These are phyloP conservation scores for Lepus europaeus DNA, from an alignment of 2,113 vertebrate genomes.

Conservation along the genomic window DNA sequence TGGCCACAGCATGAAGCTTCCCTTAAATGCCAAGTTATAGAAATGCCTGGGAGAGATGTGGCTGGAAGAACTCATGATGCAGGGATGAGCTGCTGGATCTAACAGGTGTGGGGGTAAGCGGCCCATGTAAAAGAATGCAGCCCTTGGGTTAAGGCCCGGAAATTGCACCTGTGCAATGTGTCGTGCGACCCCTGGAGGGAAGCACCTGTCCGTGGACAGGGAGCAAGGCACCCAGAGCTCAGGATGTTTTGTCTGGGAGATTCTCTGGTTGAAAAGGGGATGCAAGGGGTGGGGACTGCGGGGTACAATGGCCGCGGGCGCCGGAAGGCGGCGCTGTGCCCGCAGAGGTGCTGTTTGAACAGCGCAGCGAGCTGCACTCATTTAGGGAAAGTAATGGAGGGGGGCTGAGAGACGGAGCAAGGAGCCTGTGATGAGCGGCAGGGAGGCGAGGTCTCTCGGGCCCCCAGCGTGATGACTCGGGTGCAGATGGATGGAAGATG, in stretches of 20 bases:
- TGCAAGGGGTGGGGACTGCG: not conserved
- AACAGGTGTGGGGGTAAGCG: fast-evolving
- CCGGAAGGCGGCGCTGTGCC: not conserved
- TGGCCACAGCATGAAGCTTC: not conserved
- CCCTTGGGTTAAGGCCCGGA: not conserved
- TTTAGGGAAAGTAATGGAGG: not conserved
- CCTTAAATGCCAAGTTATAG: not conserved
- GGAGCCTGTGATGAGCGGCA: not conserved
- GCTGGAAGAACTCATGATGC: not conserved
- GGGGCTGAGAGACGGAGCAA: not conserved
- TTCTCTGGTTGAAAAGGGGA: not conserved
- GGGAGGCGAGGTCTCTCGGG: not conserved
- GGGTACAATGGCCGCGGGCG: not conserved
- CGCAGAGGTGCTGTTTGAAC: not conserved
- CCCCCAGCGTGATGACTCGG: not conserved
- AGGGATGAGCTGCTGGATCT: not conserved
- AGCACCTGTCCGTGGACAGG: not conserved
- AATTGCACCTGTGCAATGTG: not conserved
- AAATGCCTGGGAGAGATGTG: not conserved
- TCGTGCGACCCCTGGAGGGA: not conserved
- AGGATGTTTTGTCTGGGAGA: not conserved
- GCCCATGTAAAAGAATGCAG: not conserved
- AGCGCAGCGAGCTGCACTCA: not conserved
- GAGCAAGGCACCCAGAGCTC: not conserved
- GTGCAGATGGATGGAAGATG: not conserved